Evolutionary conservation across 2,113 vertebrate species (phyloP), one percentile per base, ranked within the genome.

Genomic region (Lates calcarifer): DNA sequence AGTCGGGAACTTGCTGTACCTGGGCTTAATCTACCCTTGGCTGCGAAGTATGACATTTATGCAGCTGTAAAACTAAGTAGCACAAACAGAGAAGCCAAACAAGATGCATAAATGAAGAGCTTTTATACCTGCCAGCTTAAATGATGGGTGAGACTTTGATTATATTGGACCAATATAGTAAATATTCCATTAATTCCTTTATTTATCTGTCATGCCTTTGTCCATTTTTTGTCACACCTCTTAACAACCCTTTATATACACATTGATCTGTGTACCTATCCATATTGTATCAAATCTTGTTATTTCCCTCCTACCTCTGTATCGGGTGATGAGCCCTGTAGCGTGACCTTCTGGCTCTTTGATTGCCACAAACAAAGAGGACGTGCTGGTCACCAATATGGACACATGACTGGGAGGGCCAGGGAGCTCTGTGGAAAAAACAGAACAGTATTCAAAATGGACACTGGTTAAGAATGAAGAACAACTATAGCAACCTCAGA

Each of bases 331-430:
- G 57, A 95, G 91, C 10, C 94, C 92, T 0, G 61, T 58, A 22
- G 1, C 56, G 61, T 68, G 39, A 1, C 87, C 82, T 0, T 86
- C 79, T 18, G 92, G 89, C 78, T 94, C 94, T 67, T 88, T 92
- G 79, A 95, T 91, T 1, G 66, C 49, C 77, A 95, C 92, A 33
- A 85, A 88, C 69, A 95, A 67, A n/a, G 93, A 94, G 0, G 89
- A 90, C 5, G 86, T 77, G 80, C 94, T 92, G 55, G 90, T 93
- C 89, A 95, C 93, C 84, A 93, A 67, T 51, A 95, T 82, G 43
- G 88, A 87, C 20, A 94, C 93, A 0, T 89, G 79, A 62, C 83
- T 85, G n/a, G 94, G 94, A 62, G 91, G 89, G 9, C 86, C 79
- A 6, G 95, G 95, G 31, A 90, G 85, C 56, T 89, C 95, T 95